phyloP scores from a whole-genome alignment of 2,113 vertebrate genomes.

The Lagopus leucura region DNA sequence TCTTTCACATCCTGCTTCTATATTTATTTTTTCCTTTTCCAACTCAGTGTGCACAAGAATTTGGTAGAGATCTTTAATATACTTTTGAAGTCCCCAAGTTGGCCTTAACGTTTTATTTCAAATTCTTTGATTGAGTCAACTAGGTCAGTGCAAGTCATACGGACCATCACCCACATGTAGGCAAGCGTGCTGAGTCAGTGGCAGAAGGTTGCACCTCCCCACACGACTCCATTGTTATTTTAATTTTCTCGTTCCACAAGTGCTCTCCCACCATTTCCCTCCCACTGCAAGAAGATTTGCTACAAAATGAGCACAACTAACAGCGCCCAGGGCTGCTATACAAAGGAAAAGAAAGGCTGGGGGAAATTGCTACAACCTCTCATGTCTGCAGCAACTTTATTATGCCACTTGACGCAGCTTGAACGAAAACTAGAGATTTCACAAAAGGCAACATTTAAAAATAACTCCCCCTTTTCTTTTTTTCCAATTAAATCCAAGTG shows the following conservation, averaged over 20 bases:
- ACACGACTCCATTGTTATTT: constrained; percentile 57
- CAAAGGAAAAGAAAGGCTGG: constrained; percentile 56
- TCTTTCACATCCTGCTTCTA: not conserved
- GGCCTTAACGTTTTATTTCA: constrained; percentile 14
- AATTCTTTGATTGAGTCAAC: constrained; percentile 28
- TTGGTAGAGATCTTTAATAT: not conserved
- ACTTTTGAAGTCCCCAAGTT: not conserved
- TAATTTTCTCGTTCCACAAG: constrained; percentile 58
- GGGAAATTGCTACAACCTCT: constrained; percentile 53
- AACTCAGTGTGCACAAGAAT: not conserved
- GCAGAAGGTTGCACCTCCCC: constrained; percentile 49
- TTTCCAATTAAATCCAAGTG: constrained; percentile 40
- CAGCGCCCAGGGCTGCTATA: constrained; percentile 32
- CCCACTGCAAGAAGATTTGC: constrained; percentile 61
- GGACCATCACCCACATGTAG: constrained; percentile 22
- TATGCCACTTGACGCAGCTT: constrained; percentile 62
- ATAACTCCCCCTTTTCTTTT: not conserved
- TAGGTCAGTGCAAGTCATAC: constrained; percentile 22
- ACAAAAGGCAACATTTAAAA: constrained; percentile 60
- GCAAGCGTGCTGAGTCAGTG: constrained; percentile 39
- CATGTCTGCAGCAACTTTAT: constrained; percentile 60
- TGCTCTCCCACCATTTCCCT: constrained; percentile 59
- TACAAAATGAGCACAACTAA: constrained; percentile 63
- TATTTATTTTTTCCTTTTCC: not conserved
- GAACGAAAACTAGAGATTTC: constrained; percentile 55